Base-by-base conservation (phyloP, 1,140 invertebrate genomes). In the Drosophila pseudoananassae region DNA sequence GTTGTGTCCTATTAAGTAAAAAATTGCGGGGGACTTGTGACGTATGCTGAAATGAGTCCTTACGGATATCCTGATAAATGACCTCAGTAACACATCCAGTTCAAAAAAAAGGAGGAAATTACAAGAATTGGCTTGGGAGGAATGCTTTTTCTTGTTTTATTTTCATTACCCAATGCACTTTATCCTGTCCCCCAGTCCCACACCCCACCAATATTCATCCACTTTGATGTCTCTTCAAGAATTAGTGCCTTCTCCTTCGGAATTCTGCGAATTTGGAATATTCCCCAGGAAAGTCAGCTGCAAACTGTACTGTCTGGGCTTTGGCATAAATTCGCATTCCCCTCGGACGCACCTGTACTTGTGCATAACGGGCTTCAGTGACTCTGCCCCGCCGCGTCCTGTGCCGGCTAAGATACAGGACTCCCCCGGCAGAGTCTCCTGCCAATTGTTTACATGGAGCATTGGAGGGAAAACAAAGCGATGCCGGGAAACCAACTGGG, bases 371-470 rank as follows among this genome's bases (percentile, higher is more conserved):
- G 52, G 52, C 40, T 74, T 57, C 58, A 56, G 63, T 55, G 71
- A 51, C 58, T 54, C n/a, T 53, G 10, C 17, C 17, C 15, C 38
- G 15, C 12, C 12, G 20, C 25, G 23, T 25, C 57, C 27, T 33
- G 8, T 9, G n/a, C 23, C 25, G n/a, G 9, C 6, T 64, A 33
- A 43, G 40, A 43, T 33, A 63, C 61, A 56, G 50, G 40, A 47
- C 46, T 20, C 43, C 49, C 54, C 46, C 73, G 23, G 14, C 40
- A 43, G 58, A 36, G 63, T 69, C 47, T 70, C 64, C 59, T 81
- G 73, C 81, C 77, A 78, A 87, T 75, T 87, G 73, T 74, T 85
- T 81, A 85, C 82, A 77, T 52, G 77, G 81, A 59, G 36, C 64
- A 53, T 49, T 61, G 47, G 58, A 46, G 55, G 40, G n/a, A 31